Conservation (phyloP, 2,888 invertebrate species). For the Cynaeus angustus region DNA sequence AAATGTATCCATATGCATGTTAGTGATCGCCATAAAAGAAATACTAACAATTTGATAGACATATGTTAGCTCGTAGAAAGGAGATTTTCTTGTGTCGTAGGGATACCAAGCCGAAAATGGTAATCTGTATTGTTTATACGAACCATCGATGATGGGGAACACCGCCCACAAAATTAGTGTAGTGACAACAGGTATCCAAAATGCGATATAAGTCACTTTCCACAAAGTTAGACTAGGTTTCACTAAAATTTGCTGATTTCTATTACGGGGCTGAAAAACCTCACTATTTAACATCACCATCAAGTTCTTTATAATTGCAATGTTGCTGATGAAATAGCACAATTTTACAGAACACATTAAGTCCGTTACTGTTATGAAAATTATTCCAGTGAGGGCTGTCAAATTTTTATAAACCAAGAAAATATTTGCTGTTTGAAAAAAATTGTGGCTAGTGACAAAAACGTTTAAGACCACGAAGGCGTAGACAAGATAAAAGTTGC, state of each 20-base stretch:
- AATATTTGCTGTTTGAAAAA: conserved; percentile 12
- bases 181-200: neutral
- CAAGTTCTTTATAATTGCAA: neutral
- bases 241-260: neutral
- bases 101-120: conserved; percentile 45
- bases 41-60: conserved; percentile 39
- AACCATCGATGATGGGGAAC: neutral
- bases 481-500: conserved; percentile 7
- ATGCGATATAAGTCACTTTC: neutral
- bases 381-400: neutral
- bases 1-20: conserved; percentile 39
- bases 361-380: neutral
- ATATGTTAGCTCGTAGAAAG: conserved; percentile 43
- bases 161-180: neutral
- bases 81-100: conserved; percentile 16
- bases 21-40: conserved; percentile 13
- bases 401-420: conserved; percentile 13
- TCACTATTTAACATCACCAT: neutral
- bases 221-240: neutral
- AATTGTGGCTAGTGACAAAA: conserved; percentile 9
- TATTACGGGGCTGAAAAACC: conserved; percentile 2
- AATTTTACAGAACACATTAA: neutral
- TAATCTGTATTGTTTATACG: conserved; percentile 2
- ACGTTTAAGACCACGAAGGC: neutral
- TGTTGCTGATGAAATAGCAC: neutral